Evolutionary conservation across 2,113 vertebrate species (phyloP), one percentile per base, ranked within the genome.

Genomic region (Sceloporus undulatus): DNA sequence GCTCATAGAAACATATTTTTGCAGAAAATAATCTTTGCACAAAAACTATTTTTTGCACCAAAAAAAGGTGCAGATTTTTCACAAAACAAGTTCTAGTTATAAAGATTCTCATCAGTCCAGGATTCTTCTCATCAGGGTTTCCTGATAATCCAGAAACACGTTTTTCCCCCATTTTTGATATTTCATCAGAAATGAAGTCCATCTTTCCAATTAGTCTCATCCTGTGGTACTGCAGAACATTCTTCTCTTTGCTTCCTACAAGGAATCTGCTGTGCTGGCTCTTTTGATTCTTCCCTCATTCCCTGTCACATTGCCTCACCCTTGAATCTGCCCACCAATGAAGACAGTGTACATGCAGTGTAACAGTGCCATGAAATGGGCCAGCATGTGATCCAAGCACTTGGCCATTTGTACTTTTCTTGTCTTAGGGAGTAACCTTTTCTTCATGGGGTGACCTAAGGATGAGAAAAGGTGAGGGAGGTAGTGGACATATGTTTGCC

Each of bases 361-460:
- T 27, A 85, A 59, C 11, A 27, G 54, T 76, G 34, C 62, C 83
- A 74, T 74, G 83, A 56, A 74, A 59, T 70, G 2, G 71, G 70
- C 56, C 70, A 74, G 48, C 18, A 18, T 75, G 34, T 85, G 71
- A 62, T 76, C 52, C 71, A 62, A 62, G 40, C 54, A 40, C 71
- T 40, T 25, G 23, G 71, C 34, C 34, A 85, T 85, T 85, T 85
- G 73, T 76, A 73, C 34, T 34, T 85, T 71, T 62, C 54, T 74
- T n/a, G n/a, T 74, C 70, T 23, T 23, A 62, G 18, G 4, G 29
- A 40, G 52, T 76, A 42, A 25, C 21, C 59, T 42, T 54, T 62
- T 85, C 73, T 76, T 85, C 34, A 62, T 19, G 27, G 71, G 75
- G 59, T 62, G 34, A 40, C 84, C 54, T 40, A 21, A 62, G 7